Percentiles rank a stretch among this genome's conserved stretches.
Conservation (phyloP, 53 echinoderm and acorn worm genomes). For the Paelopatides confundens region DNA sequence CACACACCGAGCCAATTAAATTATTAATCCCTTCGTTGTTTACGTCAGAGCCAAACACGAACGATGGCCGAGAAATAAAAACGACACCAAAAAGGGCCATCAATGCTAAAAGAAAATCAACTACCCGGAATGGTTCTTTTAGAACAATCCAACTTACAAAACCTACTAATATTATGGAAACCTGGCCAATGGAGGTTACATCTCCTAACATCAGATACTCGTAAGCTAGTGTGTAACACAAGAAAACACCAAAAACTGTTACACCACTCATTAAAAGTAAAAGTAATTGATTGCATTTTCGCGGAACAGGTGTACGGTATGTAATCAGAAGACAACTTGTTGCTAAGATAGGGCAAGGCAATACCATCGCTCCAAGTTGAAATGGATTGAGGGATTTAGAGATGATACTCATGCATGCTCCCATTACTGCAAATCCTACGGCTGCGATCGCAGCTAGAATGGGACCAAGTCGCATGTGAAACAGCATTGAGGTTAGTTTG, state of each 20-base stretch:
- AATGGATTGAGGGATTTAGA: neutral
- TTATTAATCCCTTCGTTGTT: neutral
- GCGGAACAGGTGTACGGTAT: neutral
- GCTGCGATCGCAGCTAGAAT: neutral
- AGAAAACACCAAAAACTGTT: neutral
- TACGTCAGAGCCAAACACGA: neutral
- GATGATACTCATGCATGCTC: neutral
- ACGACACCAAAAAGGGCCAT: neutral
- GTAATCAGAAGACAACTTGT: neutral
- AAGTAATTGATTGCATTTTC: neutral
- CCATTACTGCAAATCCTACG: neutral
- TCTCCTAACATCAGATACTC: neutral
- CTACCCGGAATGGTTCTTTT: neutral
- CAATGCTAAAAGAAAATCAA: neutral
- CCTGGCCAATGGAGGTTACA: neutral
- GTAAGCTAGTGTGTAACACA: neutral
- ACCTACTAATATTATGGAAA: neutral
- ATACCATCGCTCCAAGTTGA: neutral
- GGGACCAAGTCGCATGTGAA: neutral
- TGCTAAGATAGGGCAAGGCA: neutral
- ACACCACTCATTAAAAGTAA: neutral
- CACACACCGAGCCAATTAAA: neutral
- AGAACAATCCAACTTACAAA: conserved; percentile 5
- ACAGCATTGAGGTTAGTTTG: no score
- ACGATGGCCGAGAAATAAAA: neutral